These are phyloP conservation scores for Morone saxatilis DNA, from an alignment of 2,113 vertebrate genomes.

Conservation along the genomic window DNA sequence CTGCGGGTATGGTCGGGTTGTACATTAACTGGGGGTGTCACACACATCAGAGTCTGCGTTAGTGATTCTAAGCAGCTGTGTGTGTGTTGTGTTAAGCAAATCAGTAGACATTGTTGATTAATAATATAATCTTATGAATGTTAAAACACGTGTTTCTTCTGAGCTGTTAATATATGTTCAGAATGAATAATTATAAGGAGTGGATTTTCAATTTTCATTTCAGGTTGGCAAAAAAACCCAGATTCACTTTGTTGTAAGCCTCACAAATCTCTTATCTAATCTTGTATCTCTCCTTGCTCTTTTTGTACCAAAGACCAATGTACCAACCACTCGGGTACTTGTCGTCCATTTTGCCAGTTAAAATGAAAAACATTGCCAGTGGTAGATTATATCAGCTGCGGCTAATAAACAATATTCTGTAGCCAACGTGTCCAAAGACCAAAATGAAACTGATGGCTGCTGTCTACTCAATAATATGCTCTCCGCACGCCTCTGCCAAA, in stretches of 20 bases:
- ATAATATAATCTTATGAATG: not conserved
- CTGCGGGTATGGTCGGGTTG: not conserved
- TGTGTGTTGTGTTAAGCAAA: conserved; percentile 1
- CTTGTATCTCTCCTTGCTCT: not conserved
- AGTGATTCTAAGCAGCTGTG: not conserved
- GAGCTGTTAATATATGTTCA: not conserved
- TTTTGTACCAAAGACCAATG: not conserved
- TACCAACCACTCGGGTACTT: not conserved
- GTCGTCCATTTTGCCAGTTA: not conserved
- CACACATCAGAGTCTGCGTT: not conserved
- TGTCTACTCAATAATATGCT: not conserved
- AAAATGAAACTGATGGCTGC: not conserved
- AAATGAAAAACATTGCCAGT: not conserved
- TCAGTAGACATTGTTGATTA: not conserved
- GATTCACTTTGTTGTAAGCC: too few relatives aligned
- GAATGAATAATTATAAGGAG: not conserved
- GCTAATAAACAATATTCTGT: not conserved
- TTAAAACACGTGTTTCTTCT: not conserved
- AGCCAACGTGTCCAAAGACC: not conserved
- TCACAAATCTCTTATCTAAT: not conserved
- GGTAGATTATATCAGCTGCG: not conserved
- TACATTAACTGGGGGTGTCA: conserved; percentile 15
- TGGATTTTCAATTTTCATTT: not conserved
- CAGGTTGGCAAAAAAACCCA: not conserved
- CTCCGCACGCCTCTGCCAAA: not conserved